These are phyloP conservation scores for Littorina saxatilis DNA, from an alignment of 1,140 invertebrate genomes.

Conservation along the genomic window DNA sequence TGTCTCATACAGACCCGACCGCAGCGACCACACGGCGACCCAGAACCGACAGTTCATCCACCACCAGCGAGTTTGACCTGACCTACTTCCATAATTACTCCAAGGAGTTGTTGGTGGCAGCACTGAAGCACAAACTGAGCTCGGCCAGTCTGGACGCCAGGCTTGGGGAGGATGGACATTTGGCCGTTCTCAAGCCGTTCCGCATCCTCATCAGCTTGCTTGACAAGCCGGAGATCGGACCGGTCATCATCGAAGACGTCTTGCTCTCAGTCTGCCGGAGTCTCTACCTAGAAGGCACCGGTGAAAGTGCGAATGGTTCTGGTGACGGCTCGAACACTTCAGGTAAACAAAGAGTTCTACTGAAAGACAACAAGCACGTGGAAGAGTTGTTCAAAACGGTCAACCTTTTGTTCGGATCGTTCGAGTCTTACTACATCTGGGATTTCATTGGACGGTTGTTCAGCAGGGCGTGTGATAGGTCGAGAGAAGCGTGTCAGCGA, in stretches of 20 bases:
- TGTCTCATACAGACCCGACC: too few relatives aligned
- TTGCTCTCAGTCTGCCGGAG: slow-evolving; percentile 90
- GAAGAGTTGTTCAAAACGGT: slow-evolving; percentile 86
- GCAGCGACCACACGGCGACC: slow-evolving; percentile 35
- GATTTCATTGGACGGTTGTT: slow-evolving; percentile 86
- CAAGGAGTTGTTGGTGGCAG: slow-evolving; percentile 78
- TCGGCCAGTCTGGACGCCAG: slow-evolving; percentile 25
- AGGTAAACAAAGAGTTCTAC: background rate
- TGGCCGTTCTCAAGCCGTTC: slow-evolving; percentile 83
- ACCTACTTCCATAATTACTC: slow-evolving; percentile 86
- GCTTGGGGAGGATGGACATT: slow-evolving; percentile 42
- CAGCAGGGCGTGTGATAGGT: slow-evolving; percentile 79
- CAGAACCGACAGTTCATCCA: slow-evolving; percentile 57
- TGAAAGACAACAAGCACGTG: slow-evolving; percentile 41
- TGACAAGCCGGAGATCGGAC: slow-evolving; percentile 93
- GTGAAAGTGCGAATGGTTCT: slow-evolving; percentile 42
- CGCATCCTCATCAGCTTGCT: slow-evolving; percentile 90
- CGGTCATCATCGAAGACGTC: slow-evolving; percentile 89
- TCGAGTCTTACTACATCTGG: slow-evolving; percentile 93
- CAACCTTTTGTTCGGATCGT: slow-evolving; percentile 89
- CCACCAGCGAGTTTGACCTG: slow-evolving; percentile 64
- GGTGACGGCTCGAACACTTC: slow-evolving; percentile 31
- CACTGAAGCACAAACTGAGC: slow-evolving; percentile 76
- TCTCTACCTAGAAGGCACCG: slow-evolving; percentile 62
- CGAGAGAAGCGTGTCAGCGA: slow-evolving; percentile 24